Base-by-base conservation (phyloP, 1,140 invertebrate genomes). In the Gonioctena quinquepunctata region DNA sequence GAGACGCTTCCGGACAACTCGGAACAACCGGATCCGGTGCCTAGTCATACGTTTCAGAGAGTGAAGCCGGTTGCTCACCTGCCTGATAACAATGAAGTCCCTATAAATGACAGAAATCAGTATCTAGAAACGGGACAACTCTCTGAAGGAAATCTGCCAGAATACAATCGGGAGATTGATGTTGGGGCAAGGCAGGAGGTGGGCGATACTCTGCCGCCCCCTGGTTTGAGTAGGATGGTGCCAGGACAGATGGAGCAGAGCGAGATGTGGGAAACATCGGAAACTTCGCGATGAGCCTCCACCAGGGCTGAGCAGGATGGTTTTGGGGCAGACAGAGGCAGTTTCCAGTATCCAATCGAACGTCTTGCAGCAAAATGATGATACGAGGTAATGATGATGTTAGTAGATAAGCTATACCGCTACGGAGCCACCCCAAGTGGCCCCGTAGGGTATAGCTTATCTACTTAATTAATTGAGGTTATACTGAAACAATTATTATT, bases 121-220 rank as follows among this genome's bases (percentile, higher is more conserved):
- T 92, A 91, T 81, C 80, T 92, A 65, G 90, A 91, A 82, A 92
- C 90, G 5, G 90, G 89, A 7, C 90, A 91, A 74, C 80, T 92
- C 16, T 89, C 89, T 2, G 88, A 88, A 75, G 84, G 84, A 2
- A 85, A 86, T 77, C 86, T 54, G 22, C 52, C 52, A 8, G 52
- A 54, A 4, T 54, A 21, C 18, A 54, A 54, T 52, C 66, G 48
- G 49, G 50, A 23, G 56, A 42, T n/a, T 66, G 68, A 66, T 28
- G 56, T 49, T 65, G 70, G 50, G 13, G 56, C 42, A 2, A 64
- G 63, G 16, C 72, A 77, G 42, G 72, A 72, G 13, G 83, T 83
- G 21, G 81, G 79, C 73, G 81, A 85, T 67, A 83, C 81, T 21
- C 75, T 86, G 60, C 89, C 89, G 21, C 89, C 88, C 2, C 88